Conservation (phyloP, 2,888 invertebrate genomes). For the Caenorhabditis sp. region DNA sequence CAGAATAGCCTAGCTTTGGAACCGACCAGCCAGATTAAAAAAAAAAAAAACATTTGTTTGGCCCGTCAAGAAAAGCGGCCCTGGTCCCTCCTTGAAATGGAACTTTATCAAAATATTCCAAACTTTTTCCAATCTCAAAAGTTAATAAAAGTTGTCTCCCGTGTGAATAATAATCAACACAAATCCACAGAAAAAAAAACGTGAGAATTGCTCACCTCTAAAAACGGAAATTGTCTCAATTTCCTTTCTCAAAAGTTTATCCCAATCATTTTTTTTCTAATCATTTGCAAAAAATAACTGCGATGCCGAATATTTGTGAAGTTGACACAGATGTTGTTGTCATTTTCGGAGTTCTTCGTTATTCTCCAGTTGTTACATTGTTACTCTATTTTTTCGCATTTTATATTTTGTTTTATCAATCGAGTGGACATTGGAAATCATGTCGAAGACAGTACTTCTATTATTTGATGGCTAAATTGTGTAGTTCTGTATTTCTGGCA, state of each 20-base stretch:
- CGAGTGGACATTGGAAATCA: constrained; percentile 26
- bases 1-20: too few species aligned
- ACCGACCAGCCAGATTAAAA: too few species aligned
- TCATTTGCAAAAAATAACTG: too few species aligned
- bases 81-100: too few species aligned
- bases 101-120: too few species aligned
- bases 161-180: too few species aligned
- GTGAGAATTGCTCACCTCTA: too few species aligned
- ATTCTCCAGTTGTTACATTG: constrained; percentile 10
- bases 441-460: constrained; percentile 13
- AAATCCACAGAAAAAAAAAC: too few species aligned
- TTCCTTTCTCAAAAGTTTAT: not conserved
- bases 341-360: constrained; percentile 9
- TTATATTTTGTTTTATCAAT: constrained; percentile 13
- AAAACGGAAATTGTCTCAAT: not conserved
- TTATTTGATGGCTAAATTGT: constrained; percentile 12
- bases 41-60: too few species aligned
- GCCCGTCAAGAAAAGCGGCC: too few species aligned
- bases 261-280: not conserved
- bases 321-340: not conserved
- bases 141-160: too few species aligned
- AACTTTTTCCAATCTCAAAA: too few species aligned
- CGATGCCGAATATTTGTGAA: not conserved
- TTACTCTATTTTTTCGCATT: constrained; percentile 19
- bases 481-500: not conserved